phyloP scores from a whole-genome alignment of 2,113 vertebrate genomes.

The Tichodroma muraria region DNA sequence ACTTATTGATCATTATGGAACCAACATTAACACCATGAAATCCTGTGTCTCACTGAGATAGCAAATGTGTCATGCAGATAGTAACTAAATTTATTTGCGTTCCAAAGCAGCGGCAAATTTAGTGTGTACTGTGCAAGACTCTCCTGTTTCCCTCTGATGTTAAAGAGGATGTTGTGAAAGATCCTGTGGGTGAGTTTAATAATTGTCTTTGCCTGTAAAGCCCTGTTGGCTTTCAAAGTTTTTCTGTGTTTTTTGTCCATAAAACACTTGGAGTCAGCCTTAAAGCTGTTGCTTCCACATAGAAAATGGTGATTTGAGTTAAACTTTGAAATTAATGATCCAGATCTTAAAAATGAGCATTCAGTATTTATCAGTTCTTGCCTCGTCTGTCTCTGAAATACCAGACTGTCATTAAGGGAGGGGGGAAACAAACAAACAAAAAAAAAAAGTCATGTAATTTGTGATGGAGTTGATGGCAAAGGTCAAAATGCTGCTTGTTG shows the following conservation, averaged over 20 bases:
- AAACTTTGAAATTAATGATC: background rate
- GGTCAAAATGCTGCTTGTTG: background rate
- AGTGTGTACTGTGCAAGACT: background rate
- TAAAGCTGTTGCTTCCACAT: accelerated
- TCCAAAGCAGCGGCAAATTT: background rate
- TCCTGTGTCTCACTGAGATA: background rate
- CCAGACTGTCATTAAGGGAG: background rate
- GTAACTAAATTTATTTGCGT: background rate
- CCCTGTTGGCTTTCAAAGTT: background rate
- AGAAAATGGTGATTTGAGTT: background rate
- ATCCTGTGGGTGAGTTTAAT: background rate
- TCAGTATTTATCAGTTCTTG: background rate
- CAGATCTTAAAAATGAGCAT: background rate
- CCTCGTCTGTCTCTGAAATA: background rate
- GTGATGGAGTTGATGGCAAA: background rate
- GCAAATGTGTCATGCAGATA: background rate
- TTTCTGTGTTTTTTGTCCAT: background rate
- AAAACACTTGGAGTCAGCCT: background rate
- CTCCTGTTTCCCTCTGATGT: background rate
- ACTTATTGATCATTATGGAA: background rate
- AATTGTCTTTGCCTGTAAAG: background rate
- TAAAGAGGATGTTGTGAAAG: background rate
- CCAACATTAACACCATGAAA: background rate
- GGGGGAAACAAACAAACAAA: too few relatives aligned
- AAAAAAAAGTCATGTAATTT: background rate